These are phyloP conservation scores for Suncus etruscus DNA, from an alignment of 2,113 vertebrate species.

Conservation along the genomic window DNA sequence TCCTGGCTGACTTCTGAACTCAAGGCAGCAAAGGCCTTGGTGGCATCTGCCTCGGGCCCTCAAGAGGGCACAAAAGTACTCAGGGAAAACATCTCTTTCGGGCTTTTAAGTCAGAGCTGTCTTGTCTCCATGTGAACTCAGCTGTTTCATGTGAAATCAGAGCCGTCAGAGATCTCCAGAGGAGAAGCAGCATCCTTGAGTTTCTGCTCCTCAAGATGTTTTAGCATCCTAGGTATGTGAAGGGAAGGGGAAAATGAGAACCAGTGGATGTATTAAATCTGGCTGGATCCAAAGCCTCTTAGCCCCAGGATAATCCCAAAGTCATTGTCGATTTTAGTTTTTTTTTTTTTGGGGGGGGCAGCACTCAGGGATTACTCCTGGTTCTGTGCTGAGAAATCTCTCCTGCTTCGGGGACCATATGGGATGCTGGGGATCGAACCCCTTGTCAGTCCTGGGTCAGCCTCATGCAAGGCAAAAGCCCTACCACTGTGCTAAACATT, in stretches of 20 bases:
- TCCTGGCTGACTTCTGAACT: conserved; percentile 60
- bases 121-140: conserved; percentile 41
- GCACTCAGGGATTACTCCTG: no score
- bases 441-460: no score
- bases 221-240: conserved; percentile 77
- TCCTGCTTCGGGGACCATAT: no score
- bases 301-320: neutral
- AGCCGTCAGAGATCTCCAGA: conserved; percentile 73
- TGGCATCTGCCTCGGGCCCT: conserved; percentile 47
- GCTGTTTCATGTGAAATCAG: no score
- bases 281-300: conserved; percentile 54
- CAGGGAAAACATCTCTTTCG: conserved; percentile 37
- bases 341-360: no score
- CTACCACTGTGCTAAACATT: no score
- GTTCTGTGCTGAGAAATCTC: no score
- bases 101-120: conserved; percentile 71
- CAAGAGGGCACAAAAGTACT: conserved; percentile 47
- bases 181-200: conserved; percentile 72
- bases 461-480: no score
- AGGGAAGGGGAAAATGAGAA: conserved; percentile 42
- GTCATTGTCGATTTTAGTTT: neutral
- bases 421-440: no score
- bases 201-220: conserved; percentile 76
- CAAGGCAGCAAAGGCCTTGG: conserved; percentile 43
- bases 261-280: conserved; percentile 41